Percentiles rank a stretch among this genome's conserved stretches.
phyloP scores from a whole-genome alignment of 2,797 vertebrate species.

The Mormyrus hasselquistii region DNA sequence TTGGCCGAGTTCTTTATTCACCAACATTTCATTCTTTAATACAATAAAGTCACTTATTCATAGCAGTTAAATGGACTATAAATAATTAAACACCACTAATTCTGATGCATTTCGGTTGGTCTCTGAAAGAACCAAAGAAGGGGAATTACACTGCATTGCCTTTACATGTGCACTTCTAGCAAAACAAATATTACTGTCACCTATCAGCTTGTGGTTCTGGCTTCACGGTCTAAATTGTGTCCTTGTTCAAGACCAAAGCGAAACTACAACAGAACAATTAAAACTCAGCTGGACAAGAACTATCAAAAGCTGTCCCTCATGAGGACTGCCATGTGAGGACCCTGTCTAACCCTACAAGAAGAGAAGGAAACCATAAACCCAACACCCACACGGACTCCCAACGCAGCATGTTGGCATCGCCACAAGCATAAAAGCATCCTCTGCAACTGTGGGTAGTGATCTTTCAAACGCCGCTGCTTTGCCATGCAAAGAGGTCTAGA shows the following conservation, averaged over 20 bases:
- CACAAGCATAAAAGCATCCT: not conserved
- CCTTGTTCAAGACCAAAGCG: not conserved
- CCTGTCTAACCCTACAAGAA: not conserved
- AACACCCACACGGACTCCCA: not conserved
- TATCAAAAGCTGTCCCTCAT: not conserved
- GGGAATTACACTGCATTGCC: not conserved
- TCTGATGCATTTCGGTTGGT: not conserved
- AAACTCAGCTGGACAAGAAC: not conserved
- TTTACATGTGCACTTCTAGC: not conserved
- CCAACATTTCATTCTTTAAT: not conserved
- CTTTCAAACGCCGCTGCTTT: not conserved
- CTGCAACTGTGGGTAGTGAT: conserved; percentile 1
- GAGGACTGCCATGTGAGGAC: not conserved
- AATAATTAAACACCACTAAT: not conserved
- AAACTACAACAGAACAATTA: not conserved
- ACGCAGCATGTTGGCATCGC: not conserved
- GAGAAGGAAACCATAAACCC: not conserved
- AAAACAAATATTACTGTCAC: not conserved
- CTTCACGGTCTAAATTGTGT: not conserved
- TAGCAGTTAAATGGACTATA: not conserved
- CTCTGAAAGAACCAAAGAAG: not conserved
- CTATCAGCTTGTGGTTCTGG: not conserved
- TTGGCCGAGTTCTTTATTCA: not conserved
- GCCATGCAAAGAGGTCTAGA: not conserved
- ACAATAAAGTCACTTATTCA: not conserved